phyloP scores from a whole-genome alignment of 2,113 vertebrate species.

The Heptranchias perlo region DNA sequence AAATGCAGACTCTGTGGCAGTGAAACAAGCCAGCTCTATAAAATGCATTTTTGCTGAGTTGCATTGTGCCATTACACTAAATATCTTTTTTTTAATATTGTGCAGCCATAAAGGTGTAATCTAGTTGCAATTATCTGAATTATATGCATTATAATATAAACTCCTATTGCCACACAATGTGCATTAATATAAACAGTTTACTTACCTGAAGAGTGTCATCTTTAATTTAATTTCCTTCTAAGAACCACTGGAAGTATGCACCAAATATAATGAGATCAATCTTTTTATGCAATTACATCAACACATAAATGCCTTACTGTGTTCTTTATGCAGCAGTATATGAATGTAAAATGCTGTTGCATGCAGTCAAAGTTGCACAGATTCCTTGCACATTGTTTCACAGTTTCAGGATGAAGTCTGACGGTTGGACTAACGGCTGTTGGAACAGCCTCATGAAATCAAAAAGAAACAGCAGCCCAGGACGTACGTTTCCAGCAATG shows the following conservation, averaged over 20 bases:
- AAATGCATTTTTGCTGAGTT: conserved; percentile 20
- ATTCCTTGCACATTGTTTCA: not conserved
- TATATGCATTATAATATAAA: not conserved
- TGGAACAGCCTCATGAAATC: conserved; percentile 49
- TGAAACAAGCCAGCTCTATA: not conserved
- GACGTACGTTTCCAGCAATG: conserved; percentile 46
- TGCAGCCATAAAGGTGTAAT: not conserved
- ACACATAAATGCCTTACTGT: not conserved
- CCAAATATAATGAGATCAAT: not conserved
- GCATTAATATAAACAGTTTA: not conserved
- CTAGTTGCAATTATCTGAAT: not conserved
- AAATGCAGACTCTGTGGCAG: not conserved
- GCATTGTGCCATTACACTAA: not conserved
- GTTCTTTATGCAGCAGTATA: not conserved
- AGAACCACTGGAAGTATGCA: not conserved
- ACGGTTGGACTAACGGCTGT: not conserved
- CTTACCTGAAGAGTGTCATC: not conserved
- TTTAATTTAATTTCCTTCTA: not conserved
- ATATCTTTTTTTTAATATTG: conserved; percentile 48
- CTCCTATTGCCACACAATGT: not conserved
- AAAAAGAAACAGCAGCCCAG: conserved; percentile 65
- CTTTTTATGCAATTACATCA: not conserved
- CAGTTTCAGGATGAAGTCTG: conserved; percentile 21
- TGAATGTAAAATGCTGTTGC: too few relatives aligned
- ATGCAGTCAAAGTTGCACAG: not conserved